These are phyloP conservation scores for Lytechinus variegatus DNA, from an alignment of 35 echinoderm and acorn worm species.

Conservation along the genomic window DNA sequence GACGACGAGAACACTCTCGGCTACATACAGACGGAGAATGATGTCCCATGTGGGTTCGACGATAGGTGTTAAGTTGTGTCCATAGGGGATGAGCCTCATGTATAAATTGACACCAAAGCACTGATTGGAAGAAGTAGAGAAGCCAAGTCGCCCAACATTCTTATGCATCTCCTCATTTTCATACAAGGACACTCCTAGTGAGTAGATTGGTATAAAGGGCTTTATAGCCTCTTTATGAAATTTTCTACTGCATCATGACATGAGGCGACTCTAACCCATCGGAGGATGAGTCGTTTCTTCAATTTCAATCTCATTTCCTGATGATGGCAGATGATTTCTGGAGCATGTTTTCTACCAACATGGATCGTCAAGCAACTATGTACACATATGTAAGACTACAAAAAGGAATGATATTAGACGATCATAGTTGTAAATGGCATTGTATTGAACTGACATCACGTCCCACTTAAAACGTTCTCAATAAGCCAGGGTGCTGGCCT, in stretches of 20 bases:
- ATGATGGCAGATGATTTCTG: neutral
- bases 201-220: neutral
- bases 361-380: neutral
- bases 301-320: neutral
- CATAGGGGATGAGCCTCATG: neutral
- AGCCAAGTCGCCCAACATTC: neutral
- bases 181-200: neutral
- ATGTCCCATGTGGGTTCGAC: neutral
- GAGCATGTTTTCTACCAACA: neutral
- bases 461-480: neutral
- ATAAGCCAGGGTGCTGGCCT: neutral
- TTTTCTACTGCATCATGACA: neutral
- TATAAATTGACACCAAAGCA: conserved; percentile 3
- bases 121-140: neutral
- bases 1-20: neutral
- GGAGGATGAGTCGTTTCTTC: neutral
- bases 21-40: neutral
- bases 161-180: neutral
- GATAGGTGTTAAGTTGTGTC: neutral
- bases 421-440: neutral
- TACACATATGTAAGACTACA: neutral
- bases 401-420: neutral
- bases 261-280: neutral
- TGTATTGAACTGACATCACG: neutral
- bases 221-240: neutral